Evolutionary conservation across 2,797 vertebrate genomes (phyloP).

Genomic region (Bradypus variegatus): DNA sequence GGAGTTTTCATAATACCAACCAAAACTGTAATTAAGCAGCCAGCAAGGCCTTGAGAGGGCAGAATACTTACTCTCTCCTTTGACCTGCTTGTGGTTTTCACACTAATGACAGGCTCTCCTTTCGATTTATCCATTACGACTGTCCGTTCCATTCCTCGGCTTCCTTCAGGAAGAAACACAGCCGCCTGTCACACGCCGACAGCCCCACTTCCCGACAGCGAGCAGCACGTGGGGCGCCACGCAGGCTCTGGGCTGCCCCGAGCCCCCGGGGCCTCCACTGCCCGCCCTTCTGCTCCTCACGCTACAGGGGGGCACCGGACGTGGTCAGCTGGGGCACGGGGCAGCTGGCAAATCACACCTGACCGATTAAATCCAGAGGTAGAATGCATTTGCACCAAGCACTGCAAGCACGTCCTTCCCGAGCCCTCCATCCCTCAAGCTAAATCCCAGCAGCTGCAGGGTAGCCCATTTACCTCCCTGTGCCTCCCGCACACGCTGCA

Average conservation of each 20-base stretch:
- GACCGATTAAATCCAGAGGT: neutral
- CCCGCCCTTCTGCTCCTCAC: neutral
- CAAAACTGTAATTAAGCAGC: neutral
- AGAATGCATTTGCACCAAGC: neutral
- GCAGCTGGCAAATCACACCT: neutral
- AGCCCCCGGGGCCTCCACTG: neutral
- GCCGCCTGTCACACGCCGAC: neutral
- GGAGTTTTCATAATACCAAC: neutral
- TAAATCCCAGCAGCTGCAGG: neutral
- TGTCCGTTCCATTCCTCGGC: constrained; percentile 84
- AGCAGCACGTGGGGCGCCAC: neutral
- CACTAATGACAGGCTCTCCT: constrained; percentile 95
- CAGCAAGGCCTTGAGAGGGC: too few species aligned
- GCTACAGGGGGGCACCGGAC: neutral
- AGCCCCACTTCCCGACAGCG: rapidly evolving
- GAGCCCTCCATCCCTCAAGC: neutral
- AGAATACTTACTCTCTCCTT: constrained; percentile 85
- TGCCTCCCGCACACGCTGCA: neutral
- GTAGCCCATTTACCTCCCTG: neutral
- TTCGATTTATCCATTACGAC: constrained; percentile 98
- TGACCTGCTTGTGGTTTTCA: constrained; percentile 92
- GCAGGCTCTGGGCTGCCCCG: neutral
- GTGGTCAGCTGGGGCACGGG: rapidly evolving
- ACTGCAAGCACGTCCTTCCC: neutral
- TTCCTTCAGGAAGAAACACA: constrained; percentile 60